phyloP scores from a whole-genome alignment of 2,888 invertebrate species.

The Trisateles emortualis region DNA sequence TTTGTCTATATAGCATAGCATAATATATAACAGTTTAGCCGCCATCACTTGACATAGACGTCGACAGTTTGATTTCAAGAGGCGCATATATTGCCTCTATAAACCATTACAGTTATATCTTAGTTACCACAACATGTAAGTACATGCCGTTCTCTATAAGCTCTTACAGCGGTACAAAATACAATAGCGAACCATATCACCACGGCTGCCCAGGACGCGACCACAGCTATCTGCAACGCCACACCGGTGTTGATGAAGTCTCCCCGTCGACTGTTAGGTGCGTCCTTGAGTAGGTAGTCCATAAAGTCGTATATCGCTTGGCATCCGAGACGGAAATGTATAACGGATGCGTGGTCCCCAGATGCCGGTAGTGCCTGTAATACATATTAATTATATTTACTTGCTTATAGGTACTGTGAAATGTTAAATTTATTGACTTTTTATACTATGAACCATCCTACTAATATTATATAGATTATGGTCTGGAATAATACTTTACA shows the following conservation, averaged over 20 bases:
- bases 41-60: no score
- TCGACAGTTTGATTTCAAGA: no score
- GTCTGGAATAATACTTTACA: no score
- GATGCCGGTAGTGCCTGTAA: slow-evolving; percentile 78
- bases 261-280: slow-evolving; percentile 88
- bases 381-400: slow-evolving; percentile 16
- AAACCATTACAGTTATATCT: background rate
- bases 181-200: slow-evolving; percentile 84
- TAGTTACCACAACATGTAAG: slow-evolving; percentile 82
- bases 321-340: slow-evolving; percentile 90
- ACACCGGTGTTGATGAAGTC: slow-evolving; percentile 91
- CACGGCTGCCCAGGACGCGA: slow-evolving; percentile 88
- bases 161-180: slow-evolving; percentile 84
- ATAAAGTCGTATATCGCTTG: slow-evolving; percentile 93
- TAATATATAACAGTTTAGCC: no score
- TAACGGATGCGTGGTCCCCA: slow-evolving; percentile 87
- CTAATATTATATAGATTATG: no score
- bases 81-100: no score
- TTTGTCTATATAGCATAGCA: no score
- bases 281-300: slow-evolving; percentile 92
- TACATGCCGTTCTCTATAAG: slow-evolving; percentile 76
- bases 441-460: no score
- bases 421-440: no score
- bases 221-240: slow-evolving; percentile 89
- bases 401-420: no score